Base-by-base conservation (phyloP, 2,888 invertebrate genomes). In the Pyrgus malvae region DNA sequence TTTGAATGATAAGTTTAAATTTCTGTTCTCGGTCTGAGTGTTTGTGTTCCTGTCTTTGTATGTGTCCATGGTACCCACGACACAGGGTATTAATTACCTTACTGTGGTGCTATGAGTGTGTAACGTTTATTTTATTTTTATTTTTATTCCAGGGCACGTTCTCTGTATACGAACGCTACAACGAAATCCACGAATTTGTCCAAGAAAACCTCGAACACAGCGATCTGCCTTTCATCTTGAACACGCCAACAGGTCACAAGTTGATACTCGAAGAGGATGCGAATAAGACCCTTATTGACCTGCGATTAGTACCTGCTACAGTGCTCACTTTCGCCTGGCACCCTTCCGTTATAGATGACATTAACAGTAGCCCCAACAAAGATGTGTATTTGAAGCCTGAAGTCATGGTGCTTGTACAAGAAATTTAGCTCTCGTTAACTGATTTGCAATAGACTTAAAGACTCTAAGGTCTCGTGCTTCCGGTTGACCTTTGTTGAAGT, bases 221-320 rank as follows among this genome's bases (percentile, higher is more conserved):
- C 67, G 91, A 92, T 9, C 83, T 93, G 50, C 94, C 95, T 0
- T 97, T 97, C 80, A 70, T 90, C 3, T 86, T 97, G n/a, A 91
- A 91, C 53, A 91, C 92, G 0, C 93, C 94, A 0, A 93, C 93
- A 2, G 95, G 95, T 0, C 92, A 93, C 56, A 94, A 92, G 64
- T 79, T 95, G 12, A 68, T 75, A 2, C 78, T 90, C 29, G 93
- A 95, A 3, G 91, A 91, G 16, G 95, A 95, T 63, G 91, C 92
- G 31, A 93, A 94, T 33, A 93, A 93, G 68, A 94, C 94, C 37
- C 91, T 99, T 69, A 92, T 93, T 0, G 96, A 98, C 70, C 90
- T 95, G 45, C 91, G 94, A 65, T 88, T 98, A 59, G 95, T 96
- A 64, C 98, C 98, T 33, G 95, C 97, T 2, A 93, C 94, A 35